A percentile compares a stretch with the other conserved stretches of the same genome.
Evolutionary conservation across 1,140 invertebrate genomes (phyloP).

Genomic region (Drosophila erecta): DNA sequence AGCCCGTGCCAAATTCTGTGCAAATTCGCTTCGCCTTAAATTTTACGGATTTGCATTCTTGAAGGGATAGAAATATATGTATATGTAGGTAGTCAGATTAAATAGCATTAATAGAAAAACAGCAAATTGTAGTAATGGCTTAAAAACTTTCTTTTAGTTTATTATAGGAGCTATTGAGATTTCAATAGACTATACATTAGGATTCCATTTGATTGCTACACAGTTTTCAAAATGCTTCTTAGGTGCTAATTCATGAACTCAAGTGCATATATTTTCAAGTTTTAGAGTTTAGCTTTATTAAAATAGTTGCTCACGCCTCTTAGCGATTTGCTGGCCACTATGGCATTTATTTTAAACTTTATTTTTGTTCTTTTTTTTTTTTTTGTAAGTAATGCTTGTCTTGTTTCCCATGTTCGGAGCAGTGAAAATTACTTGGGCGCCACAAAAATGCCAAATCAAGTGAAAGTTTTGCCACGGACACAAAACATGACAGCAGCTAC

Average conservation of each 20-base stretch:
- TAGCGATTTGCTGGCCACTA: neutral
- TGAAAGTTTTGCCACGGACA: constrained; percentile 67
- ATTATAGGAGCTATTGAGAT: too few relatives aligned
- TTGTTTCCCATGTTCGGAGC: constrained; percentile 44
- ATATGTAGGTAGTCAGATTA: too few relatives aligned
- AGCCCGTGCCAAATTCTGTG: constrained; percentile 4
- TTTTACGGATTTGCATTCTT: constrained; percentile 19
- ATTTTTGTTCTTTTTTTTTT: neutral
- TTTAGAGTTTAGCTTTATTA: neutral
- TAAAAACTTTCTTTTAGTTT: too few relatives aligned
- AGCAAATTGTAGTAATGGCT: too few relatives aligned
- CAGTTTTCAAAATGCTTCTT: too few relatives aligned
- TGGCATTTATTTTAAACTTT: neutral
- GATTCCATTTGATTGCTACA: too few relatives aligned
- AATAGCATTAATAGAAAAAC: too few relatives aligned
- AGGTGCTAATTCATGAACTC: too few relatives aligned
- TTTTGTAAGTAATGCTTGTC: constrained; percentile 9
- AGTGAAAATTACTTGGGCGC: constrained; percentile 51
- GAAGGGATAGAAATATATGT: neutral
- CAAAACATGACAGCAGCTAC: constrained; percentile 42
- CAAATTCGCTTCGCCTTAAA: constrained; percentile 22
- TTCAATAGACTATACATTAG: too few relatives aligned
- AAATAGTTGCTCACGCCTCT: neutral
- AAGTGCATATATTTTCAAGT: neutral
- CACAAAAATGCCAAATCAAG: constrained; percentile 66